phyloP scores from a whole-genome alignment of 2,888 invertebrate species.

The Pocota personata region DNA sequence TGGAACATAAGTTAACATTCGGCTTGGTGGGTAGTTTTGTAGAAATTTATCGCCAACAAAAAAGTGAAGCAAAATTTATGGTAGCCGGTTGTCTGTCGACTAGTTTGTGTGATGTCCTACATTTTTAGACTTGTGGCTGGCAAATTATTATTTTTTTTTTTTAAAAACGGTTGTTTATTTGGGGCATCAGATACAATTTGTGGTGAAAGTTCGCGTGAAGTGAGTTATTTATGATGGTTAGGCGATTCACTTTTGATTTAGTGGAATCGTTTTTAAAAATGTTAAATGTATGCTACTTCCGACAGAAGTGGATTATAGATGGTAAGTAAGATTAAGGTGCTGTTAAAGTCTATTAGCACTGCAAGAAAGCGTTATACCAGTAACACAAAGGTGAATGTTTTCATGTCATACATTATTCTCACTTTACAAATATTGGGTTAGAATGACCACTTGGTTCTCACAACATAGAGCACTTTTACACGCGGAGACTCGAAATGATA shows the following conservation, averaged over 20 bases:
- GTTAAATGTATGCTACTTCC: too few species aligned
- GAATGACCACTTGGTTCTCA: too few species aligned
- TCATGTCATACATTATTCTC: too few species aligned
- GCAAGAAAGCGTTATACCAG: too few species aligned
- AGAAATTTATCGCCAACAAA: constrained; percentile 37
- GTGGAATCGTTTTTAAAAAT: background rate
- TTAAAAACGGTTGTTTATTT: constrained; percentile 13
- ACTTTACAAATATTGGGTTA: too few species aligned
- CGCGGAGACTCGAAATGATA: too few species aligned
- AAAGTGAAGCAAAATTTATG: constrained; percentile 34
- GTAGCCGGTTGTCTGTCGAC: background rate
- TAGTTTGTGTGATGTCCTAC: constrained; percentile 11
- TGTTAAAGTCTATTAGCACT: too few species aligned
- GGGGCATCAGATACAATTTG: constrained; percentile 33
- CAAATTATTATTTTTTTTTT: constrained; percentile 35
- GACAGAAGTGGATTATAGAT: too few species aligned
- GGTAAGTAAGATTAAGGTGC: too few species aligned
- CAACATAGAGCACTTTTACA: too few species aligned
- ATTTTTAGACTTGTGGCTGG: constrained; percentile 23
- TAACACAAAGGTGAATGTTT: too few species aligned
- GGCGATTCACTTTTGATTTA: constrained; percentile 8
- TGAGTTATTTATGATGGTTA: constrained; percentile 25
- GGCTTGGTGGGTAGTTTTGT: constrained; percentile 17
- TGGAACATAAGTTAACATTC: constrained; percentile 9
- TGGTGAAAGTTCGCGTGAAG: background rate